Evolutionary conservation across 2,888 invertebrate species (phyloP).

Genomic region (Taphrorychus bicolor): DNA sequence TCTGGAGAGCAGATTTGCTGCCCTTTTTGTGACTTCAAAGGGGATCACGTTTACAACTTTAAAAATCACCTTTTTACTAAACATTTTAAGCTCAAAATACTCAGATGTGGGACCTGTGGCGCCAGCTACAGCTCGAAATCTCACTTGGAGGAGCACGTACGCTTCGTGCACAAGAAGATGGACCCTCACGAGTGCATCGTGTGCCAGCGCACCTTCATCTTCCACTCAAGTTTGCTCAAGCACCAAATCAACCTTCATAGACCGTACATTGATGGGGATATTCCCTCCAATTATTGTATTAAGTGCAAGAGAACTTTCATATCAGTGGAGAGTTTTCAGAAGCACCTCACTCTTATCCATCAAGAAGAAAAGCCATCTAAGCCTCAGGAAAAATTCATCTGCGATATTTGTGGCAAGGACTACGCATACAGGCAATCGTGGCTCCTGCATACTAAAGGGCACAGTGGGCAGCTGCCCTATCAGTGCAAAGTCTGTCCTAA

Average conservation of each 20-base stretch:
- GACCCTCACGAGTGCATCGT: conserved; percentile 50
- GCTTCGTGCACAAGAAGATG: conserved; percentile 34
- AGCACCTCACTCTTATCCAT: conserved; percentile 29
- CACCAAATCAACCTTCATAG: conserved; percentile 37
- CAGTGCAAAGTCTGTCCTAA: conserved; percentile 47
- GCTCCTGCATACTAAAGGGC: conserved; percentile 46
- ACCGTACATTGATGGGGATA: conserved; percentile 35
- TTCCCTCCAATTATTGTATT: conserved; percentile 38
- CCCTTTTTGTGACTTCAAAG: conserved; percentile 52
- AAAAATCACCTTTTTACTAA: conserved; percentile 29
- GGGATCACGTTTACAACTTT: conserved; percentile 29
- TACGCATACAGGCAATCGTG: conserved; percentile 51
- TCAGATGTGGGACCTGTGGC: conserved; percentile 31
- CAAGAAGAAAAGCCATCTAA: conserved; percentile 11
- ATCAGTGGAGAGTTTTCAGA: conserved; percentile 27
- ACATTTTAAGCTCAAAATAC: conserved; percentile 32
- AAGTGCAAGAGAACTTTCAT: conserved; percentile 29
- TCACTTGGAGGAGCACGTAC: conserved; percentile 34
- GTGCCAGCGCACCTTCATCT: conserved; percentile 49
- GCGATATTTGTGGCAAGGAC: conserved; percentile 49
- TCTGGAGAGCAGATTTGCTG: conserved; percentile 51
- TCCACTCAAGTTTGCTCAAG: conserved; percentile 46
- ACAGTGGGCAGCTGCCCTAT: conserved; percentile 49
- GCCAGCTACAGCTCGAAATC: conserved; percentile 25
- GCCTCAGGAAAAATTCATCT: conserved; percentile 47